Base-by-base conservation (phyloP, 2,888 invertebrate genomes). In the Drosophila affinis region DNA sequence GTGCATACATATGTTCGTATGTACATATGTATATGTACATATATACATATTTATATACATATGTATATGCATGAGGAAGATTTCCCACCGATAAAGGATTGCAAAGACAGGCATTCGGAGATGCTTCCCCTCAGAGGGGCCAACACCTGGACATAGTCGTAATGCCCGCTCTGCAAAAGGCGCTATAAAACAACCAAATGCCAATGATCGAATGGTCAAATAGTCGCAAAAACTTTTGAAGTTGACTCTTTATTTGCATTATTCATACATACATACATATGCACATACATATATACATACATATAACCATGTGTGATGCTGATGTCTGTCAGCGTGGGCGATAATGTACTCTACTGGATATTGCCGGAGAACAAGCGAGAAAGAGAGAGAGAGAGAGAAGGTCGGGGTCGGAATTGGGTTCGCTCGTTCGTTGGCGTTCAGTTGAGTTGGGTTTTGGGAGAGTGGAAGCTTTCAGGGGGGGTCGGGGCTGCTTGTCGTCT, bases 161-260 rank as follows among this genome's bases (percentile, higher is more conserved):
- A 7, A 4, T 39, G n/a, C 39, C 39, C 39, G n/a, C 39, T 14
- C n/a, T 39, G 3, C 27, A 39, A 39, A n/a, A 39, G n/a, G 39
- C n/a, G 39, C 7, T 6, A 21, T n/a, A 21, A 47, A 49, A 18
- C 32, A 69, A 46, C 39, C 39, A 70, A 61, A 29, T 34, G 21
- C 27, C 45, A 55, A 18, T 39, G 47, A 21, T 17, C 14, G 21
- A 39, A 56, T 39, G 47, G 29, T 17, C 14, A 17, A 39, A 56
- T 39, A 7, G 29, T 29, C 29, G 34, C 45, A 49, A 18, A 57
- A 63, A 77, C 79, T 85, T 75, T 75, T 68, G 51, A 68, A 70
- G 79, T 60, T 65, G 60, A 61, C 63, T 71, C 74, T 75, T 75
- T 83, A 71, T 81, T 87, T 81, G 62, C 69, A 74, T 67, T 80